These are phyloP conservation scores for Hirtodrosophila alboralis DNA, from an alignment of 2,888 invertebrate species.

Conservation along the genomic window DNA sequence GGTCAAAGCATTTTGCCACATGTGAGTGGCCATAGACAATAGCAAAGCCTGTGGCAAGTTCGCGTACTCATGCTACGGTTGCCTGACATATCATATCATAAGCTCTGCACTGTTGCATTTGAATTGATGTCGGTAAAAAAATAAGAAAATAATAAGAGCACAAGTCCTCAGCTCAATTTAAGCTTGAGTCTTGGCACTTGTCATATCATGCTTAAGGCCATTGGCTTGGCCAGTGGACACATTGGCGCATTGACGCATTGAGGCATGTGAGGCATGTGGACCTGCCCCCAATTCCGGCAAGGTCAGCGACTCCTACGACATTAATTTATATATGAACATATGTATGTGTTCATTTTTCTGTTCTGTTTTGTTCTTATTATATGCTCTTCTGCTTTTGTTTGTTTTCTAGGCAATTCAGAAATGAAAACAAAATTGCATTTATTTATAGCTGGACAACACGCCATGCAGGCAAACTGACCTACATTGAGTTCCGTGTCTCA, in stretches of 20 bases:
- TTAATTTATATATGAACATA: constrained; percentile 35
- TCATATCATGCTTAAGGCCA: constrained; percentile 41
- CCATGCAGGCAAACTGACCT: constrained; percentile 61
- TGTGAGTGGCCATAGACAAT: constrained; percentile 43
- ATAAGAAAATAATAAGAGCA: constrained; percentile 13
- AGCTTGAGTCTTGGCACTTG: constrained; percentile 30
- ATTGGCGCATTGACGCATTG: constrained; percentile 14
- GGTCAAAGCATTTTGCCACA: constrained; percentile 48
- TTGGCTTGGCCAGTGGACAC: constrained; percentile 25
- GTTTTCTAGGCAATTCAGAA: constrained; percentile 59
- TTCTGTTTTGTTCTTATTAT: too few species aligned
- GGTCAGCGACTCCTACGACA: constrained; percentile 46
- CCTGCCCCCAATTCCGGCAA: constrained; percentile 54
- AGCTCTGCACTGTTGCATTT: constrained; percentile 27
- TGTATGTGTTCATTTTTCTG: constrained; percentile 39
- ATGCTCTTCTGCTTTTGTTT: constrained; percentile 38
- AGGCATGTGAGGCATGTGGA: constrained; percentile 28
- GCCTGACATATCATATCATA: constrained; percentile 5
- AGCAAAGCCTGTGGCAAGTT: constrained; percentile 31
- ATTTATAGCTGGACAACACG: constrained; percentile 61
- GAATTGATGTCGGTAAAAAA: constrained; percentile 27
- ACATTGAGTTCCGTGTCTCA: constrained; percentile 59
- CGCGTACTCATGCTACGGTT: constrained; percentile 5
- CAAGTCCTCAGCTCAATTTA: constrained; percentile 18
- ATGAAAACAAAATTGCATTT: constrained; percentile 60